Percentiles rank a stretch among this genome's conserved stretches.
These are phyloP conservation scores for Drosophila pruinosa DNA, from an alignment of 1,140 invertebrate species.

Conservation along the genomic window DNA sequence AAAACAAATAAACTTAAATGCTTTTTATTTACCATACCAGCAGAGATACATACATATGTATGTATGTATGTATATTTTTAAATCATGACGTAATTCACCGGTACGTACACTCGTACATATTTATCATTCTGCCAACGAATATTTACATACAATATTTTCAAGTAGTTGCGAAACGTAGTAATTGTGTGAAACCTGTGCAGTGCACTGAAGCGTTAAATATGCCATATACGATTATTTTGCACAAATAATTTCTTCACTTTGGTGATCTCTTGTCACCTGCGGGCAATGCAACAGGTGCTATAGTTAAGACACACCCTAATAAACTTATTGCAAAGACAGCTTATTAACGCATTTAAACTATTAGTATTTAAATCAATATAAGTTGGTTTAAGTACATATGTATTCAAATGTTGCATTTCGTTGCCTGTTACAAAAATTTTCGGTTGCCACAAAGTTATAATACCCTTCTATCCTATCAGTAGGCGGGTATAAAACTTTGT, in stretches of 20 bases:
- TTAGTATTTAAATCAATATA: constrained; percentile 10
- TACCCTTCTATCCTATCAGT: no score
- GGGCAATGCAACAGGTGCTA: constrained; percentile 12
- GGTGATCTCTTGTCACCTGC: constrained; percentile 28
- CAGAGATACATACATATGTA: background rate
- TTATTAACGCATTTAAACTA: constrained; percentile 15
- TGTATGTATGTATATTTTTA: background rate
- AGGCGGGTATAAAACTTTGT: no score
- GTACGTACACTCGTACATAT: background rate
- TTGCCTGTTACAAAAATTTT: no score
- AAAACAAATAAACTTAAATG: constrained; percentile 39
- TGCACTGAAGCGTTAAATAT: constrained; percentile 34
- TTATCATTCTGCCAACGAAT: constrained; percentile 8
- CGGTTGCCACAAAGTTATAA: no score
- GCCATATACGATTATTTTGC: constrained; percentile 5
- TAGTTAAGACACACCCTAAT: constrained; percentile 23
- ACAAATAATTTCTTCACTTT: constrained; percentile 26
- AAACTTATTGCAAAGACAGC: background rate
- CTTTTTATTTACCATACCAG: constrained; percentile 10
- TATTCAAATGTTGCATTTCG: background rate
- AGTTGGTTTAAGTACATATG: background rate
- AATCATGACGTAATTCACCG: constrained; percentile 30
- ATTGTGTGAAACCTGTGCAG: constrained; percentile 21
- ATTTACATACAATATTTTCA: constrained; percentile 27
- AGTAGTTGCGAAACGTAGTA: constrained; percentile 31